Conservation (phyloP, 2,797 vertebrate species). For the Cyclopterus lumpus region DNA sequence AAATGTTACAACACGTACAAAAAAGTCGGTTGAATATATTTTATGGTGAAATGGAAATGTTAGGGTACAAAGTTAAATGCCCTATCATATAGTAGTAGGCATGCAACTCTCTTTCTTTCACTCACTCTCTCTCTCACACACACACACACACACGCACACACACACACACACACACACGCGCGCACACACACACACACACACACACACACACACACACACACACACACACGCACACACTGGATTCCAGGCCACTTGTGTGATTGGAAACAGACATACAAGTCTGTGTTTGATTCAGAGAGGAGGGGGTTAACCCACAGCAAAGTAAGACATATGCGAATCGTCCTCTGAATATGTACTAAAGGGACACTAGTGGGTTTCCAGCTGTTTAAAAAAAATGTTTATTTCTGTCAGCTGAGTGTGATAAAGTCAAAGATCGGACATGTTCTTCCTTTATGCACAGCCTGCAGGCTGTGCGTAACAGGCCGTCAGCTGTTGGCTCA, state of each 20-base stretch:
- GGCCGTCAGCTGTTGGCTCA: conserved; percentile 28
- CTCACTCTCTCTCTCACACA: not conserved
- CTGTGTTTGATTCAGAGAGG: conserved; percentile 27
- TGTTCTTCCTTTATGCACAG: not conserved
- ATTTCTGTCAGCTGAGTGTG: conserved; percentile 32
- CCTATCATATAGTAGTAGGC: not conserved
- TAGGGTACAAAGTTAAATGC: not conserved
- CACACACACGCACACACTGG: conserved; percentile 23
- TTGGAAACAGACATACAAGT: conserved; percentile 67
- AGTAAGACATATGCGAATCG: conserved; percentile 46
- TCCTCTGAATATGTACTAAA: conserved; percentile 20
- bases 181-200: no score
- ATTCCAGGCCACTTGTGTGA: conserved; percentile 56
- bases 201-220: conserved; percentile 19
- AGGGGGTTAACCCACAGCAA: conserved; percentile 57
- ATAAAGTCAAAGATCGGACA: conserved; percentile 42
- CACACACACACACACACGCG: not conserved
- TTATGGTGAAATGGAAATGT: not conserved
- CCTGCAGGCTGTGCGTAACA: not conserved
- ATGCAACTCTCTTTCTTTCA: not conserved
- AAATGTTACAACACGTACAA: not conserved
- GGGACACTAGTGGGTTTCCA: conserved; percentile 19
- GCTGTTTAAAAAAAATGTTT: not conserved
- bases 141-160: conserved; percentile 10
- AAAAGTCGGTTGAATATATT: not conserved